Percentiles rank a stretch among this genome's conserved stretches.
phyloP scores from a whole-genome alignment of 2,113 vertebrate genomes.

The Terrapene triunguis region DNA sequence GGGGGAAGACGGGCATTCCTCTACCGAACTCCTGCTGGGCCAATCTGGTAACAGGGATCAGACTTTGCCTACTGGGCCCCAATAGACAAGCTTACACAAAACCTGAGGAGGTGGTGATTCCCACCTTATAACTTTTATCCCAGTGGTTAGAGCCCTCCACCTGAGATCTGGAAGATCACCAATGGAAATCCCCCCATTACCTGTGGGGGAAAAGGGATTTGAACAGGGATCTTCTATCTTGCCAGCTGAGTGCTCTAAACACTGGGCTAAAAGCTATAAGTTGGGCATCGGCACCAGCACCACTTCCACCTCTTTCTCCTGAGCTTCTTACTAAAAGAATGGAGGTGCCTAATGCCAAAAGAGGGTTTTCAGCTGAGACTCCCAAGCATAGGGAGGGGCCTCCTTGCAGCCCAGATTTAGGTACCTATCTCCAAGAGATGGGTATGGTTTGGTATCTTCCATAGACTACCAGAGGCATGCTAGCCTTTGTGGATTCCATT shows the following conservation, averaged over 20 bases:
- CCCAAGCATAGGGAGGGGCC: neutral
- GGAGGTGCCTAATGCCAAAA: neutral
- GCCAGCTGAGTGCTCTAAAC: neutral
- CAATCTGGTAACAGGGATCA: neutral
- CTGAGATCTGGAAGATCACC: neutral
- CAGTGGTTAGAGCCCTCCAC: neutral
- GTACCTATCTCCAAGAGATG: neutral
- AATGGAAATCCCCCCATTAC: neutral
- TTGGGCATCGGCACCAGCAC: neutral
- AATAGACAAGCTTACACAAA: neutral
- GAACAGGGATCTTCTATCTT: neutral
- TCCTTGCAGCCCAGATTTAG: neutral
- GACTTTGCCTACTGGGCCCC: neutral
- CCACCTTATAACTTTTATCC: neutral
- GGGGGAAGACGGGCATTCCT: neutral
- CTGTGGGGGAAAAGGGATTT: neutral
- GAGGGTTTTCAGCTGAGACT: neutral
- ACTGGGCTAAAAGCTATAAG: neutral
- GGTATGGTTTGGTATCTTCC: neutral
- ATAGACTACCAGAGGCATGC: neutral
- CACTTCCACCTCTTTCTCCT: neutral
- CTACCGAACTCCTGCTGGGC: neutral
- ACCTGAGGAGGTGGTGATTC: neutral
- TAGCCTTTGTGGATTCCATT: neutral
- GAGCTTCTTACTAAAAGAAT: neutral